Conservation (phyloP, 2,888 invertebrate genomes). For the Sclerodermus sp. region DNA sequence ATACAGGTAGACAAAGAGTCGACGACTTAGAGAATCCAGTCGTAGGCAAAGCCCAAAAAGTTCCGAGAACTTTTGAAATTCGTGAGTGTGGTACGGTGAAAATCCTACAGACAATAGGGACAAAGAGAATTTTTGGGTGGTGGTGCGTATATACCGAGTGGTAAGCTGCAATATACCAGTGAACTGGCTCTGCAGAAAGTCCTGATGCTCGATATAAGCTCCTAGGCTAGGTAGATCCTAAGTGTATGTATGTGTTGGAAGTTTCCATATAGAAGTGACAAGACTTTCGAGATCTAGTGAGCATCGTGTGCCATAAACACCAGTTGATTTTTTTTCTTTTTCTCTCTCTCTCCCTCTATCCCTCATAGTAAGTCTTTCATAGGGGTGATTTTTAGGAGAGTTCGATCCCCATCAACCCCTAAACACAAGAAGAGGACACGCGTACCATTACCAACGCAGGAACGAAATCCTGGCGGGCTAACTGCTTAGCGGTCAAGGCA, state of each 20-base stretch:
- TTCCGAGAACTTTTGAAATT: conserved; percentile 29
- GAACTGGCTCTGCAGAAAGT: conserved; percentile 20
- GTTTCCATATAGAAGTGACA: too few species aligned
- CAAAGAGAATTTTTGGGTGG: conserved; percentile 47
- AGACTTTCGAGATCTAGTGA: conserved; percentile 15
- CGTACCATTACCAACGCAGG: conserved; percentile 6
- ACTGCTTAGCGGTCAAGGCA: conserved; percentile 10
- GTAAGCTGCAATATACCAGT: conserved; percentile 28
- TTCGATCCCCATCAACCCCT: conserved; percentile 28
- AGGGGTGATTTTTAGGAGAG: conserved; percentile 16
- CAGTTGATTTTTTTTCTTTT: conserved; percentile 5
- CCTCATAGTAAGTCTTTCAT: too few species aligned
- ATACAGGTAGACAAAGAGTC: conserved; percentile 25
- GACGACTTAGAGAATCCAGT: conserved; percentile 8
- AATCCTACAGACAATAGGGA: conserved; percentile 42
- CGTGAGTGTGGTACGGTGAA: conserved; percentile 25
- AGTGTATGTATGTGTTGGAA: too few species aligned
- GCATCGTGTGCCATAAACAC: conserved; percentile 21
- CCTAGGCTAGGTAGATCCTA: too few species aligned
- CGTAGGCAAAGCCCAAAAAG: conserved; percentile 28
- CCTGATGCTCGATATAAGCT: conserved; percentile 4
- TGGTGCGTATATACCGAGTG: conserved; percentile 37
- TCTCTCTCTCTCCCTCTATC: conserved; percentile 16
- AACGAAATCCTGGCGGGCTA: conserved; percentile 21
- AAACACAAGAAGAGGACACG: conserved; percentile 15